phyloP scores from a whole-genome alignment of 2,888 invertebrate genomes.

The Acanthosepion esculentum region DNA sequence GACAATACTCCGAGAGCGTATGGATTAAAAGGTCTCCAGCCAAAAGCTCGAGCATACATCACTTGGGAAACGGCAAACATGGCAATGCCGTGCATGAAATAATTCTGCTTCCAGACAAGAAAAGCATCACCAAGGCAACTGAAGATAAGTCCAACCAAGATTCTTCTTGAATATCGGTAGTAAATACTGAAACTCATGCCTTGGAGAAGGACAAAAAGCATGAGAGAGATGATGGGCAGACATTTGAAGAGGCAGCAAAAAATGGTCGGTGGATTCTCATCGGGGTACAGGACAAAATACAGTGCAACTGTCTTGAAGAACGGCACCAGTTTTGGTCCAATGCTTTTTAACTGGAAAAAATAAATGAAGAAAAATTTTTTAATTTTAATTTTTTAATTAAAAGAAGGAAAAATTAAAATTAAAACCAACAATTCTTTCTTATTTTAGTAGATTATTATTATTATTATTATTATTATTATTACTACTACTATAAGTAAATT shows the following conservation, averaged over 20 bases:
- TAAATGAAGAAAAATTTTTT: too few species aligned
- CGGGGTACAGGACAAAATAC: slow-evolving; percentile 85
- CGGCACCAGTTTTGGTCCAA: slow-evolving; percentile 85
- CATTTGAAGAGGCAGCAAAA: slow-evolving; percentile 85
- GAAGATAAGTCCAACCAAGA: slow-evolving; percentile 85
- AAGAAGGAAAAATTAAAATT: too few species aligned
- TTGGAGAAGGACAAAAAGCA: slow-evolving; percentile 85
- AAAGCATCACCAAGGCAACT: slow-evolving; percentile 89
- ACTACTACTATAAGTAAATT: too few species aligned
- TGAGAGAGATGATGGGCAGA: slow-evolving; percentile 87
- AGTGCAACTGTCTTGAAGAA: slow-evolving; percentile 89
- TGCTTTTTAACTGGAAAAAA: slow-evolving; percentile 81
- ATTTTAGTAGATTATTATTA: too few species aligned
- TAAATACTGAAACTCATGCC: slow-evolving; percentile 82
- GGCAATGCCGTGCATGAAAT: slow-evolving; percentile 85
- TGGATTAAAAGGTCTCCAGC: slow-evolving; percentile 81
- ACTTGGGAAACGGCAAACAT: slow-evolving; percentile 84
- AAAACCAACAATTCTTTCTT: too few species aligned
- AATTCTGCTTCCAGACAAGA: slow-evolving; percentile 74
- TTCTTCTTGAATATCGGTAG: slow-evolving; percentile 83
- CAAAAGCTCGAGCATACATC: slow-evolving; percentile 85
- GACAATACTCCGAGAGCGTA: slow-evolving; percentile 67
- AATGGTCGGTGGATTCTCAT: slow-evolving; percentile 80
- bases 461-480: too few species aligned
- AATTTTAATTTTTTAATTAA: too few species aligned